Conservation (phyloP, 2,888 invertebrate species). For the Alentia gelatinosa region DNA sequence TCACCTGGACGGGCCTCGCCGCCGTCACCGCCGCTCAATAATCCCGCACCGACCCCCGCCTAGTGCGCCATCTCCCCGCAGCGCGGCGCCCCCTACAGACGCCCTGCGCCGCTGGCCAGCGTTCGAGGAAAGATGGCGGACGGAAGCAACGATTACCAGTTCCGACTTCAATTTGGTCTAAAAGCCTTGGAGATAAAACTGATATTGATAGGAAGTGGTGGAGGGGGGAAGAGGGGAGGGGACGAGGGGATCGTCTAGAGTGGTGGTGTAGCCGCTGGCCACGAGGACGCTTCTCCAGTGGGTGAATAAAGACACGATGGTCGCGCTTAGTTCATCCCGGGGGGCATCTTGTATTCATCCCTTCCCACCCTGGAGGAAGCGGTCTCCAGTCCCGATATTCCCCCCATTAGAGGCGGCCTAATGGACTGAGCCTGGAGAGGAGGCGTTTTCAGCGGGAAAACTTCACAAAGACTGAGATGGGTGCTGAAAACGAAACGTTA, state of each 20-base stretch:
- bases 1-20: not conserved
- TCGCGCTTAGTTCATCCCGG: not conserved
- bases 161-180: conserved; percentile 16
- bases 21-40: not conserved
- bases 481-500: not conserved
- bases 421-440: not conserved
- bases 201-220: conserved; percentile 38
- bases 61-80: not conserved
- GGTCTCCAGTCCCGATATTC: not conserved
- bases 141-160: conserved; percentile 11
- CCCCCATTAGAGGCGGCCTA: not conserved
- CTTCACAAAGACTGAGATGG: not conserved
- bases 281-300: not conserved
- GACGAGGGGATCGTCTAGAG: not conserved
- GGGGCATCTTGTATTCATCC: not conserved
- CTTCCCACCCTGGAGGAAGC: not conserved
- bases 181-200: conserved; percentile 24
- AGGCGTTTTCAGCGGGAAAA: not conserved
- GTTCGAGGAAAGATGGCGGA: not conserved
- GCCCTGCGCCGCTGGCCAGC: not conserved
- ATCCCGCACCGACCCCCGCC: not conserved
- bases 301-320: not conserved
- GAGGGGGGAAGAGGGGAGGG: not conserved
- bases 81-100: not conserved
- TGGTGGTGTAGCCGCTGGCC: not conserved